Evolutionary conservation across 1,140 invertebrate species (phyloP).

Genomic region (Charaxes varanes): DNA sequence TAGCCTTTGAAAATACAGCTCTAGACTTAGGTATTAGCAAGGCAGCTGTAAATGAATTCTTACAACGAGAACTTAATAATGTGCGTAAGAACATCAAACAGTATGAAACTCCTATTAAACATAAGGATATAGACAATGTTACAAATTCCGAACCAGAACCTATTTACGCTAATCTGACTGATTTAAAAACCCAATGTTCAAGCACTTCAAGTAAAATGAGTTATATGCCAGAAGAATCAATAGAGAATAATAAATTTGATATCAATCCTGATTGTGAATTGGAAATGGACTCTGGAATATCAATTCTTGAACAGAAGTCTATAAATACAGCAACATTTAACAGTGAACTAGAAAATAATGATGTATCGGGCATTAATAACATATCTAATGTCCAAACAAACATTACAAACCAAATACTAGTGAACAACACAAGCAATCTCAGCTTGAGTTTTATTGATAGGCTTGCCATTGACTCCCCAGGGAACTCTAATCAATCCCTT

Average conservation of each 20-base stretch:
- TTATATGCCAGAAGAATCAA: constrained; percentile 5
- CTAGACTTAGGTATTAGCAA: constrained; percentile 60
- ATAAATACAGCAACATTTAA: constrained; percentile 20
- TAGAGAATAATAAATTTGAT: constrained; percentile 13
- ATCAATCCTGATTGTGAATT: constrained; percentile 10
- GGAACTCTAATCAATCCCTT: constrained; percentile 50
- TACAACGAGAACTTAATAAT: constrained; percentile 60
- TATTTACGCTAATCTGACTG: constrained; percentile 47
- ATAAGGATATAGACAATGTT: constrained; percentile 1
- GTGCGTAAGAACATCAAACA: constrained; percentile 54
- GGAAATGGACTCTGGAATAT: constrained; percentile 52
- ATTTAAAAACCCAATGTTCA: constrained; percentile 14
- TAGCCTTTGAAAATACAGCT: constrained; percentile 62
- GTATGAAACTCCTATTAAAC: constrained; percentile 29
- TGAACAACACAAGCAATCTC: constrained; percentile 53
- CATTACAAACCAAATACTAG: constrained; percentile 52
- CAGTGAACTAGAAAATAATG: constrained; percentile 26
- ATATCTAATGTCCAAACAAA: constrained; percentile 49
- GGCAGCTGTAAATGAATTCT: constrained; percentile 53
- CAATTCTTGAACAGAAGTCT: constrained; percentile 44
- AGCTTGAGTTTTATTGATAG: constrained; percentile 70
- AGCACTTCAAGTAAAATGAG: constrained; percentile 6
- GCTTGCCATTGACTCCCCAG: constrained; percentile 57
- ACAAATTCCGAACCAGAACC: constrained; percentile 27
- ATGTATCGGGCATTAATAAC: constrained; percentile 33